Base-by-base conservation (phyloP, 1,140 invertebrate genomes). In the Polyergus mexicanus region DNA sequence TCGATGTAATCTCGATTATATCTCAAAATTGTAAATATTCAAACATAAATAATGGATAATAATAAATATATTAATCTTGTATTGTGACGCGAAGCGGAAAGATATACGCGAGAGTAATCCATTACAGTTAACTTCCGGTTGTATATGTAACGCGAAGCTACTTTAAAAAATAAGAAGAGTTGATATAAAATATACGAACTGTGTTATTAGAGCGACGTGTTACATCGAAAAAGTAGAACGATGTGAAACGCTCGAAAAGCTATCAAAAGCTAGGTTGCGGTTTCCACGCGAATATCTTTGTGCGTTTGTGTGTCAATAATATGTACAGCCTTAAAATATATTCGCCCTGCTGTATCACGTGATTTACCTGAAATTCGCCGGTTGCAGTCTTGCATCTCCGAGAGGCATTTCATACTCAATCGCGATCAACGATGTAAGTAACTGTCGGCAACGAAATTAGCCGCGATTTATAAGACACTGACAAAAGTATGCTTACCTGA, bases 251-350 rank as follows among this genome's bases (percentile, higher is more conserved):
- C 25, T 19, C 35, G 60, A 25, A 66, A 44, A 78, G 41, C 41
- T 78, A n/a, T 78, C 44, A 51, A 66, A 78, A 51, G 25, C 25
- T 11, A 10, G 41, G 19, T 74, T 69, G 13, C 22, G 35, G 22
- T 75, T 22, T 76, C 13, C 47, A 25, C 13, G 28, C 13, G 47
- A 16, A 41, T 32, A 63, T 41, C 22, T 56, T 51, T 56, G 47
- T 69, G 22, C 56, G 65, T 80, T 80, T 80, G 62, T 78, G n/a
- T 69, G 77, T 81, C 77, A 71, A 71, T n/a, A 32, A 78, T 19
- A n/a, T 25, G 41, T 32, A 58, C 25, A 66, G 7, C 3, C 35
- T 81, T 80, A 69, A 44, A 72, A n/a, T 28, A 72, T n/a, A 28
- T 10, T 44, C 60, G 19, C 6, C 47, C 25, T 47, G 16, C 22